Base-by-base conservation (phyloP, 2,888 invertebrate species). In the Eupithecia exiguata region DNA sequence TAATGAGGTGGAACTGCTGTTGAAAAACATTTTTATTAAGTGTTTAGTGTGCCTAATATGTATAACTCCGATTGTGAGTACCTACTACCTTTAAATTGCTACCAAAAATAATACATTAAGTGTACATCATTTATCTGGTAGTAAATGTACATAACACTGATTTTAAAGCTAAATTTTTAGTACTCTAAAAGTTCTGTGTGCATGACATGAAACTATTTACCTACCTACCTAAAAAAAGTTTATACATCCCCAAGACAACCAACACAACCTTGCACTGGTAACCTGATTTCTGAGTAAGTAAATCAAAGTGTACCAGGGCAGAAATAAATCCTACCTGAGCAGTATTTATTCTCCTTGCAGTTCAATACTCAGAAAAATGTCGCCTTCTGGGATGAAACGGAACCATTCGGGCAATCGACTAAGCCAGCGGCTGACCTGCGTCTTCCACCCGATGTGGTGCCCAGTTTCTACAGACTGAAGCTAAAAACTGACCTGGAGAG, bases 391-490 rank as follows among this genome's bases (percentile, higher is more conserved):
- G 89, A 93, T 84, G 93, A 94, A 78, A 86, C 87, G 16, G 91
- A 91, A 77, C 90, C 92, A 2, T 94, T 93, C 78, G 91, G 91
- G 1, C 87, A 85, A 74, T 78, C 84, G 1, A 82, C 79, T 30
- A 66, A 80, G 21, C 89, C 88, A 0, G 87, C 92, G 6, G 84
- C 87, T 9, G 89, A 94, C 78, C 86, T 93, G 1, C 83, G 93
- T 38, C 89, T 96, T 14, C 95, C 95, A 18, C 86, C 88, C 2
- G 84, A 89, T 1, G 85, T 96, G 7, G 83, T 87, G 36, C 97
- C 96, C 9, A 90, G 88, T 69, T 92, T 90, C 71, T 97, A 96
- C 82, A 90, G 95, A 68, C 88, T 96, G 3, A 91, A 94, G 74
- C 83, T 96, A 16, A 92, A 88, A 78, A 94, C 95, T 0, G 91